A percentile compares a stretch with the other conserved stretches of the same genome.
phyloP scores from a whole-genome alignment of 2,113 vertebrate genomes.

The Dromaius novaehollandiae region DNA sequence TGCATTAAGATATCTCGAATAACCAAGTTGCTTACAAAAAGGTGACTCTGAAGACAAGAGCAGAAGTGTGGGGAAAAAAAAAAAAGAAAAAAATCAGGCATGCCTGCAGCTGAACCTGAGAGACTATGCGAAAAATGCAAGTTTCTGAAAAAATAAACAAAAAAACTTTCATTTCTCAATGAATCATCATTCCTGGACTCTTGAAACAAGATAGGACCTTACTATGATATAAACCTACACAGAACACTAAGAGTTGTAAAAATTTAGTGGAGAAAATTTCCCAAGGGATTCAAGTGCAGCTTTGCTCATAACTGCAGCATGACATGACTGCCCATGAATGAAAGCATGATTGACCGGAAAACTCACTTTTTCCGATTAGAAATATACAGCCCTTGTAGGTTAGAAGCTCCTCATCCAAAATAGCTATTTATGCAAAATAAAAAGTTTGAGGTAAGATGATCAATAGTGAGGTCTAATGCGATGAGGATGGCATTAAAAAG shows the following conservation, averaged over 20 bases:
- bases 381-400: background rate
- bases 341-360: background rate
- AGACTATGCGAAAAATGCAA: background rate
- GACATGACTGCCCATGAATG: too few species aligned
- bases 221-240: background rate
- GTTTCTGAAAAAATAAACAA: background rate
- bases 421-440: background rate
- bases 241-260: background rate
- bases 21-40: background rate
- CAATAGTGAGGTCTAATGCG: background rate
- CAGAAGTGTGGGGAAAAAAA: background rate
- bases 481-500: background rate
- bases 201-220: background rate
- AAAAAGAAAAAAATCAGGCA: background rate
- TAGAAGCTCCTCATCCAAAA: background rate
- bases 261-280: background rate
- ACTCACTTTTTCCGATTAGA: background rate
- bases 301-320: background rate
- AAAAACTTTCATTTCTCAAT: background rate
- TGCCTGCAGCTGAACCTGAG: background rate
- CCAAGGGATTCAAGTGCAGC: background rate
- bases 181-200: background rate
- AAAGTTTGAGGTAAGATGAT: background rate
- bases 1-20: background rate
- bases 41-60: background rate